These are phyloP conservation scores for Paracyclopina nana DNA, from an alignment of 1,140 invertebrate species.

Conservation along the genomic window DNA sequence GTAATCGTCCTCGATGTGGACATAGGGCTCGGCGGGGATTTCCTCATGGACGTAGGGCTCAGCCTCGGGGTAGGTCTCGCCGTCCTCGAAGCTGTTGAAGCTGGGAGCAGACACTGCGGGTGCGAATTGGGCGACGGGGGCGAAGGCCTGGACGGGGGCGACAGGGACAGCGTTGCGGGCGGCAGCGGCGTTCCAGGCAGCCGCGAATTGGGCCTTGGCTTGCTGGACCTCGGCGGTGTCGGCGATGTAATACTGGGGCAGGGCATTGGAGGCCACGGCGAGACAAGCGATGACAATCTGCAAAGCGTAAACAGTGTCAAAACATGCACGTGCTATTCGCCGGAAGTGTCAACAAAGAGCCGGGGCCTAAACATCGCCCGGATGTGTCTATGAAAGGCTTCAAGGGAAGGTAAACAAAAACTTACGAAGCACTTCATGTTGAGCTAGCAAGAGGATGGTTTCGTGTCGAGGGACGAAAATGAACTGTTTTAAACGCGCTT, in stretches of 20 bases:
- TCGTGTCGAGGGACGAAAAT: no score
- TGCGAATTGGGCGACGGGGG: not conserved
- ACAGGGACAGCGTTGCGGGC: no score
- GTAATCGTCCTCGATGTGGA: conserved; percentile 3
- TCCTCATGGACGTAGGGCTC: not conserved
- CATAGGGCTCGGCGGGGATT: not conserved
- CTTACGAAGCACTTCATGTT: conserved; percentile 5
- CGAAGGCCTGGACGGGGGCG: no score
- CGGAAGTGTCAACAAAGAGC: not conserved
- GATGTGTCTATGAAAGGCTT: not conserved
- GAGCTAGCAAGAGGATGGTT: no score
- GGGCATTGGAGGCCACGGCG: not conserved
- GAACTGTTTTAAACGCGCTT: no score
- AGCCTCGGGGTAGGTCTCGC: not conserved
- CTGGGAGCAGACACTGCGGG: no score
- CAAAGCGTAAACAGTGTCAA: not conserved
- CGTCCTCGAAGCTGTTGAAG: not conserved
- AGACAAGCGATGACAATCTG: not conserved
- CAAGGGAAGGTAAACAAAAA: not conserved
- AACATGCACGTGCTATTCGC: not conserved
- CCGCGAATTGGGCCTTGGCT: not conserved
- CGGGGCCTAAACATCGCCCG: not conserved
- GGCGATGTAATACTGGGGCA: not conserved
- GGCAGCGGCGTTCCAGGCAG: conserved; percentile 1
- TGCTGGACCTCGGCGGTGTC: not conserved